phyloP scores from a whole-genome alignment of 2,797 vertebrate genomes.

The Apogon talboti region DNA sequence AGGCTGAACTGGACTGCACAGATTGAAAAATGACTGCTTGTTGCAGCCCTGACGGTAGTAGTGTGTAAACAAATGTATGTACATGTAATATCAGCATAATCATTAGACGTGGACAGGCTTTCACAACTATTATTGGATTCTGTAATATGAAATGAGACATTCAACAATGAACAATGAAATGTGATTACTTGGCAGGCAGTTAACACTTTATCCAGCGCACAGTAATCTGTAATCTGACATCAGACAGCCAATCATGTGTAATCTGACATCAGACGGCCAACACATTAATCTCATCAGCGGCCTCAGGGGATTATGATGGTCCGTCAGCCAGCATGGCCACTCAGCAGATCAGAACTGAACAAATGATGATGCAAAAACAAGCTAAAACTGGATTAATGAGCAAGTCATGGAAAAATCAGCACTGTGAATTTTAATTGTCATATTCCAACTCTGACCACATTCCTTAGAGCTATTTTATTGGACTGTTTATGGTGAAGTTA shows the following conservation, averaged over 20 bases:
- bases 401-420: neutral
- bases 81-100: too few species aligned
- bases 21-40: too few species aligned
- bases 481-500: neutral
- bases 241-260: conserved; percentile 63
- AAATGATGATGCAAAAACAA: neutral
- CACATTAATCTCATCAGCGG: conserved; percentile 71
- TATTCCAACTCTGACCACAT: neutral
- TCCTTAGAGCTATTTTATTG: neutral
- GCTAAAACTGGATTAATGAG: neutral
- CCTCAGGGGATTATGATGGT: conserved; percentile 64
- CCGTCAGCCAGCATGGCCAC: conserved; percentile 33
- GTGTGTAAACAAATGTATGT: too few species aligned
- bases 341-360: conserved; percentile 10
- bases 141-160: too few species aligned
- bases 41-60: too few species aligned
- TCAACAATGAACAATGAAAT: conserved; percentile 7
- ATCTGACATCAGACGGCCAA: conserved; percentile 59
- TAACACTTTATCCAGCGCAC: conserved; percentile 18
- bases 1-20: too few species aligned
- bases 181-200: conserved; percentile 3
- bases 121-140: too few species aligned
- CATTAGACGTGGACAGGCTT: too few species aligned
- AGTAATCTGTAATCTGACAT: conserved; percentile 73
- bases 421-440: neutral